Conservation (phyloP, 2,888 invertebrate genomes). For the Troglohyphantes excavatus region DNA sequence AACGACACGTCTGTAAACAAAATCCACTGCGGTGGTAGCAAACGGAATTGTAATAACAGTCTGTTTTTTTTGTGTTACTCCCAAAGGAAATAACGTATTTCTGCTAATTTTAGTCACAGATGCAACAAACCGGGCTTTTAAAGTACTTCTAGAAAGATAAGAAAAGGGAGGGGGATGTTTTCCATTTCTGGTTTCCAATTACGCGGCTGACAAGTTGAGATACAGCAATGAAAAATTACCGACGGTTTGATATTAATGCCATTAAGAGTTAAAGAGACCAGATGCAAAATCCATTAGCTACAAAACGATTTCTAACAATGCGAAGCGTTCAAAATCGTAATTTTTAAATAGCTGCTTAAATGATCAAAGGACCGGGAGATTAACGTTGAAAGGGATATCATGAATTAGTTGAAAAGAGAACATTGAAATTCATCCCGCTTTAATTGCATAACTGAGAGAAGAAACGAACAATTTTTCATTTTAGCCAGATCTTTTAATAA, state of each 20-base stretch:
- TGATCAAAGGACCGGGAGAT: conserved; percentile 70
- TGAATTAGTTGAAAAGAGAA: conserved; percentile 56
- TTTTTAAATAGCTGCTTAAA: conserved; percentile 77
- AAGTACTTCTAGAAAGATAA: conserved; percentile 45
- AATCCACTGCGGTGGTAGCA: conserved; percentile 32
- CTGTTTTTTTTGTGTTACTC: conserved; percentile 46
- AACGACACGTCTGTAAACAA: conserved; percentile 38
- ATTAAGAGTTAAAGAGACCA: conserved; percentile 77
- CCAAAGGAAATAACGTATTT: conserved; percentile 65
- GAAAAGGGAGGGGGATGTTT: conserved; percentile 25
- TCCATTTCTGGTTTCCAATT: conserved; percentile 61
- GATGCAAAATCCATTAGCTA: conserved; percentile 77
- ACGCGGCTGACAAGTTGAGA: conserved; percentile 71
- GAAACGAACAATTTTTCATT: conserved; percentile 48
- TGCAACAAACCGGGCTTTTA: conserved; percentile 62
- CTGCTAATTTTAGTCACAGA: conserved; percentile 69
- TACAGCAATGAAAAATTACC: conserved; percentile 70
- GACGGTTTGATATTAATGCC: conserved; percentile 77
- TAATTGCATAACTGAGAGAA: conserved; percentile 64
- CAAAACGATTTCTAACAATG: conserved; percentile 74
- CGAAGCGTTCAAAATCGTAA: conserved; percentile 64
- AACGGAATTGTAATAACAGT: conserved; percentile 38
- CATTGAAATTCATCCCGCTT: conserved; percentile 62
- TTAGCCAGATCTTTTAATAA: conserved; percentile 45
- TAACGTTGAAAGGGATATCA: conserved; percentile 57